Conservation (phyloP, 2,797 vertebrate genomes). For the Rhinella marina region DNA sequence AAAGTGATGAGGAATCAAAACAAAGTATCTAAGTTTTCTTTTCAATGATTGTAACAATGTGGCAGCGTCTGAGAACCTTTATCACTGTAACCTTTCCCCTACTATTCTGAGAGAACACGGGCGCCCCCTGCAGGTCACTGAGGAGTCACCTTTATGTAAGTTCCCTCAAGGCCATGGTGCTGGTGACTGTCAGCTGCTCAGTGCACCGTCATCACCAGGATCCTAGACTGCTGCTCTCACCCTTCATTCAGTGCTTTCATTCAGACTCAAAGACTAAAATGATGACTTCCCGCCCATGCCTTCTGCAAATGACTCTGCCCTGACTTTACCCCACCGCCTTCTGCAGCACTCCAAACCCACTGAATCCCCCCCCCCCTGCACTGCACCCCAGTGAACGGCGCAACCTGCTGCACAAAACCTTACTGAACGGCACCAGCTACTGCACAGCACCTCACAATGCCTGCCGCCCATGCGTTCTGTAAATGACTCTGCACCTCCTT, state of each 20-base stretch:
- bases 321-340: background rate
- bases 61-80: background rate
- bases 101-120: background rate
- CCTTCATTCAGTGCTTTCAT: too few species aligned
- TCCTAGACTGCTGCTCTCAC: background rate
- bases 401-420: rapidly evolving
- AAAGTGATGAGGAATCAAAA: too few species aligned
- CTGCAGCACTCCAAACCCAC: background rate
- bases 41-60: background rate
- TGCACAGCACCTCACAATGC: background rate
- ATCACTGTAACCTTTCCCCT: slow-evolving; percentile 29
- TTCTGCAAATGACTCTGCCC: too few species aligned
- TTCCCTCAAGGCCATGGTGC: background rate
- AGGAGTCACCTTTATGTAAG: background rate
- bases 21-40: too few species aligned
- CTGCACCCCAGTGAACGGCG: background rate
- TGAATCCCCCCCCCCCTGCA: background rate
- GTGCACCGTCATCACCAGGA: background rate
- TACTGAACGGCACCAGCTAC: background rate
- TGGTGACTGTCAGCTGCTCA: background rate
- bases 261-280: too few species aligned
- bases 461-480: too few species aligned
- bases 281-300: too few species aligned
- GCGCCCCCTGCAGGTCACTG: slow-evolving; percentile 23
- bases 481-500: too few species aligned